Base-by-base conservation (phyloP, 2,888 invertebrate genomes). In the Melipona beecheii region DNA sequence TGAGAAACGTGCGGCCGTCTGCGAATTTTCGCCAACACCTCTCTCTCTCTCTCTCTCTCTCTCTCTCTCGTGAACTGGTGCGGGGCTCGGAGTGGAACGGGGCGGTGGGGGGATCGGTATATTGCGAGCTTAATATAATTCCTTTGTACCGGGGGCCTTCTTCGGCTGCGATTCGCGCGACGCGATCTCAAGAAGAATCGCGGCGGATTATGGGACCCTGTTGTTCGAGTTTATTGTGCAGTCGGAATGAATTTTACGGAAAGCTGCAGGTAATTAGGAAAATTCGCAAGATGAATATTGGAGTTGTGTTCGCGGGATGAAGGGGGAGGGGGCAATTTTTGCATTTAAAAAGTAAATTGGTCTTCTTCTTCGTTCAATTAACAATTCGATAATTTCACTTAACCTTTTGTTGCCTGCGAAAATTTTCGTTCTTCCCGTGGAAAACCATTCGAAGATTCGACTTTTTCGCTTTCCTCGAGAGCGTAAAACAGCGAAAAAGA, bases 81-180 rank as follows among this genome's bases (percentile, higher is more conserved):
- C 4, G 31, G 4, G 31, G 4, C 31, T 36, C 36, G 36, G 36
- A 9, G 36, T 9, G 43, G 9, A 9, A 19, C 43, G 73, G 52
- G 4, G 31, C 21, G 17, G 6, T 27, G 27, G 27, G 21, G 64
- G 79, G 76, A 82, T 86, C 84, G 72, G 81, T 70, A 83, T 87
- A 86, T 90, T 90, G 89, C 87, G 87, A 86, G 78, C 83, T 91
- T 86, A 89, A 90, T 91, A 90, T 91, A 90, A 87, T 88, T 85
- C 86, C 89, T 89, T 90, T 88, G 81, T 88, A 83, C 78, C 56
- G 64, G 52, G 43, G 1, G 43, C 11, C 21, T 65, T 73, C 78
- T 81, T 43, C 60, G 19, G 17, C 56, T 43, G 72, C 75, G 71
- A 75, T 54, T 58, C 65, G 58, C 17, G 19, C 31, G 27, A 43